phyloP scores from a whole-genome alignment of 2,797 vertebrate species.

The Thalassophryne amazonica region DNA sequence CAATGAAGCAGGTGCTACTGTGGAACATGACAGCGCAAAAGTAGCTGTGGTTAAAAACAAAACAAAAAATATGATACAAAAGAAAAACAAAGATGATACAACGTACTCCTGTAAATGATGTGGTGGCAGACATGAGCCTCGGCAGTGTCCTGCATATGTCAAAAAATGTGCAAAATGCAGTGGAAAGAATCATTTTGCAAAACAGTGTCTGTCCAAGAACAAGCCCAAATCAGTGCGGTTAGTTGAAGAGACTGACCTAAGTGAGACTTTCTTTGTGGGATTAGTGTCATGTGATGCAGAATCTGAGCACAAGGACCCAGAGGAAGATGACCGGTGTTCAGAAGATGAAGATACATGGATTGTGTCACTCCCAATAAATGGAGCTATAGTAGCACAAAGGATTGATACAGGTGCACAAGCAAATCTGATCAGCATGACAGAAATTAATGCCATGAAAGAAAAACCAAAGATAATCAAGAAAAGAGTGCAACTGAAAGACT shows the following conservation, averaged over 20 bases:
- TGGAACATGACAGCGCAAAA: background rate
- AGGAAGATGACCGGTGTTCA: background rate
- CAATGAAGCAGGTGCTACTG: background rate
- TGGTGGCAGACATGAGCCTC: background rate
- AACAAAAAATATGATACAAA: too few species aligned
- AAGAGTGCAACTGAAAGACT: constrained; percentile 18
- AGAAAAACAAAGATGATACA: too few species aligned
- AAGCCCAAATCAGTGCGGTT: background rate
- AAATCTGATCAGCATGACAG: too few species aligned
- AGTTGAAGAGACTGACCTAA: constrained; percentile 8
- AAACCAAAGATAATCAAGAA: too few species aligned
- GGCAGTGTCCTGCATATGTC: constrained; percentile 4
- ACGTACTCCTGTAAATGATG: background rate
- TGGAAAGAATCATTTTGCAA: constrained; percentile 24
- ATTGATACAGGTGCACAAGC: constrained; percentile 18
- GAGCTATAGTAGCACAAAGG: background rate
- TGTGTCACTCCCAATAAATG: constrained; percentile 15
- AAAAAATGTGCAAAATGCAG: constrained; percentile 6
- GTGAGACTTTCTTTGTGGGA: constrained; percentile 18
- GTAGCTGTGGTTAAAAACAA: background rate
- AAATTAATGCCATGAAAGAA: too few species aligned
- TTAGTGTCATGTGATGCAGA: constrained; percentile 11
- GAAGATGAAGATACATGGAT: constrained; percentile 15
- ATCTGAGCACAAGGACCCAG: background rate
- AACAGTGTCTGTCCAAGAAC: constrained; percentile 1